A percentile compares a stretch with the other conserved stretches of the same genome.
phyloP scores from a whole-genome alignment of 2,113 vertebrate species.

The Irena cyanogastra region DNA sequence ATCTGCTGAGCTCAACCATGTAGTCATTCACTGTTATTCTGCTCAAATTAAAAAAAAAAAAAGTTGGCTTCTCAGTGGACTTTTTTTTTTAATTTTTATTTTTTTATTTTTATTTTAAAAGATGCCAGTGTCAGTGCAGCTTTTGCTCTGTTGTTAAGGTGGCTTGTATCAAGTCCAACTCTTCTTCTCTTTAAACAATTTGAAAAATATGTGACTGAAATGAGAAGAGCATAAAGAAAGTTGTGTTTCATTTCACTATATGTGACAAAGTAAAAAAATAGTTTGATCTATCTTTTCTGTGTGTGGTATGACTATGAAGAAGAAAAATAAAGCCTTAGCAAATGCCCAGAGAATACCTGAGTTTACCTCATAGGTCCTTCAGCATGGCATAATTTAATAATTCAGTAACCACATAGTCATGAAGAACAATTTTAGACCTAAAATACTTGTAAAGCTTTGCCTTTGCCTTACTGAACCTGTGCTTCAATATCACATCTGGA shows the following conservation, averaged over 20 bases:
- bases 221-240: not conserved
- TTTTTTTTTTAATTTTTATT: not conserved
- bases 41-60: not conserved
- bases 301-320: not conserved
- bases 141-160: not conserved
- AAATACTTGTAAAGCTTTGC: not conserved
- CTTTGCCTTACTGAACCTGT: not conserved
- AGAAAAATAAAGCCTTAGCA: not conserved
- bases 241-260: not conserved
- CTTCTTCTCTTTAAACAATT: not conserved
- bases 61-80: not conserved
- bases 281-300: not conserved
- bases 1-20: not conserved
- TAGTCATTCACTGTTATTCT: not conserved
- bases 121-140: fast-evolving
- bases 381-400: not conserved
- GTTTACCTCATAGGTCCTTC: not conserved
- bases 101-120: not conserved
- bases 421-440: not conserved
- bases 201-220: not conserved
- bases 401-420: not conserved
- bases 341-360: not conserved
- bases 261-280: not conserved
- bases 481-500: not conserved
- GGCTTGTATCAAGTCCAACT: not conserved